Conservation (phyloP, 2,888 invertebrate genomes). For the Melipona beecheii region DNA sequence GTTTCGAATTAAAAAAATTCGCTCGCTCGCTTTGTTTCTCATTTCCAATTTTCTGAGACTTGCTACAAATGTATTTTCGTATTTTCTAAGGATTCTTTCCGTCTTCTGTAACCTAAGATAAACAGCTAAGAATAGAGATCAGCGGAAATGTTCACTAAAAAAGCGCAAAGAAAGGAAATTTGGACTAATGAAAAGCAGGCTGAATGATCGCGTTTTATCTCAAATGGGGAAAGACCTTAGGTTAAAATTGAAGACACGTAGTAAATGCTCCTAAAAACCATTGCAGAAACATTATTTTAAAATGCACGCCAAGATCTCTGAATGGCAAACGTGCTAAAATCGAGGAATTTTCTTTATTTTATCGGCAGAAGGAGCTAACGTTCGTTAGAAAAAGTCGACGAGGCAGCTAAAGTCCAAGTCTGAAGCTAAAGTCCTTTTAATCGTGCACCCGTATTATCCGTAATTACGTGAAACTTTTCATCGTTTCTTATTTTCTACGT, state of each 20-base stretch:
- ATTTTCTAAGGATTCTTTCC: background rate
- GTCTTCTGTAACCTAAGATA: background rate
- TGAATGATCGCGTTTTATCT: slow-evolving; percentile 13
- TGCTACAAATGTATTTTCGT: background rate
- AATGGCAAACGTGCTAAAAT: slow-evolving; percentile 13
- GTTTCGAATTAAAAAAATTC: background rate
- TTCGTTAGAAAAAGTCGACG: background rate
- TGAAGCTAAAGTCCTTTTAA: slow-evolving; percentile 18
- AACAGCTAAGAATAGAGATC: slow-evolving; percentile 10
- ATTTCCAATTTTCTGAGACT: background rate
- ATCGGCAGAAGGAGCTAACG: background rate
- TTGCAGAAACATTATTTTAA: background rate
- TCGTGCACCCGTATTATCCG: slow-evolving; percentile 5
- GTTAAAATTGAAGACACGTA: slow-evolving; percentile 21
- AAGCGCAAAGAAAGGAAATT: slow-evolving; percentile 14
- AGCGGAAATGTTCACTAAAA: slow-evolving; percentile 26
- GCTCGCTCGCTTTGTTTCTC: background rate
- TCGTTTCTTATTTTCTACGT: slow-evolving; percentile 4
- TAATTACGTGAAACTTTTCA: slow-evolving; percentile 14
- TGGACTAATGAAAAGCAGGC: slow-evolving; percentile 36
- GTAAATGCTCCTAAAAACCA: background rate
- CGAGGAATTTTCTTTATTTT: background rate
- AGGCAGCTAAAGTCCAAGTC: background rate
- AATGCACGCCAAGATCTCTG: background rate
- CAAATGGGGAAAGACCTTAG: slow-evolving; percentile 2